These are phyloP conservation scores for Orthosia gracilis DNA, from an alignment of 2,888 invertebrate species.

Conservation along the genomic window DNA sequence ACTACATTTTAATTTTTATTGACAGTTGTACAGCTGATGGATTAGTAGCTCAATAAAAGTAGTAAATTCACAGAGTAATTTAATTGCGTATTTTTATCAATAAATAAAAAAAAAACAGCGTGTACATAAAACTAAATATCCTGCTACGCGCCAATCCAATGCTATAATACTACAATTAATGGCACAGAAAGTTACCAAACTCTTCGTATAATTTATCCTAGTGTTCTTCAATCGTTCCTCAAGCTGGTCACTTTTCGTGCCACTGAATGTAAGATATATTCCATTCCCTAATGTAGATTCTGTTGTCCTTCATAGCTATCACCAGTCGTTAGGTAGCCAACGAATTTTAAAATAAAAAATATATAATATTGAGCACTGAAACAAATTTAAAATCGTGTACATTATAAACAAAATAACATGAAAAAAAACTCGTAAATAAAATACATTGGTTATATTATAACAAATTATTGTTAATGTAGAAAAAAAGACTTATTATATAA, in stretches of 20 bases:
- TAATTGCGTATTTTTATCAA: not conserved
- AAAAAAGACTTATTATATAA: conserved; percentile 87
- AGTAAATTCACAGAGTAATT: not conserved
- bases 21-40: conserved; percentile 38
- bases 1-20: not conserved
- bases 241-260: conserved; percentile 59
- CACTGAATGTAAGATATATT: conserved; percentile 80
- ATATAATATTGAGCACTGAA: conserved; percentile 89
- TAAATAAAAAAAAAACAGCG: not conserved
- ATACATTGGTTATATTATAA: conserved; percentile 80
- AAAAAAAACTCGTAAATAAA: conserved; percentile 73
- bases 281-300: conserved; percentile 84
- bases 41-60: not conserved
- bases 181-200: conserved; percentile 64
- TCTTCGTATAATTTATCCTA: conserved; percentile 55
- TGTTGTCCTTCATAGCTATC: conserved; percentile 84
- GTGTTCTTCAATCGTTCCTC: conserved; percentile 42
- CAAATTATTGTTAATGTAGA: conserved; percentile 89
- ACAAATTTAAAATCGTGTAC: conserved; percentile 85
- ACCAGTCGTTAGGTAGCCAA: conserved; percentile 89
- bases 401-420: conserved; percentile 77
- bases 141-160: conserved; percentile 65
- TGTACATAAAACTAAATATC: conserved; percentile 44
- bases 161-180: conserved; percentile 69
- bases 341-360: conserved; percentile 87